A percentile compares a stretch with the other conserved stretches of the same genome.
These are phyloP conservation scores for Arizona elegans DNA, from an alignment of 2,113 vertebrate species.

Conservation along the genomic window DNA sequence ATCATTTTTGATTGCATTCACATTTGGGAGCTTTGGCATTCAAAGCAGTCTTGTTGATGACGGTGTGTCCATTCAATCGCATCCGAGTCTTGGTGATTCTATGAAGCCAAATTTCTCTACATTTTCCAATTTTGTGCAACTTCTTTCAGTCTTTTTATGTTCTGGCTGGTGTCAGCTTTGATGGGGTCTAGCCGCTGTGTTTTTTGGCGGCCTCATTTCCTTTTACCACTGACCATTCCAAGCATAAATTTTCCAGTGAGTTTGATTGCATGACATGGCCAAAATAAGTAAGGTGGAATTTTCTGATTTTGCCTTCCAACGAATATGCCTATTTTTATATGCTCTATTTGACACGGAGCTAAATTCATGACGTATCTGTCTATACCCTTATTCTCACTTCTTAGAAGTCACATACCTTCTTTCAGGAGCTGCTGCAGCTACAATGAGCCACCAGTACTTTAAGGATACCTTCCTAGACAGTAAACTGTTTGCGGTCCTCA, in stretches of 20 bases:
- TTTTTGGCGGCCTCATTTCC: background rate
- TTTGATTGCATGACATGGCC: background rate
- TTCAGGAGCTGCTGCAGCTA: no score
- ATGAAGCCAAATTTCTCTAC: background rate
- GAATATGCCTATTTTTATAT: background rate
- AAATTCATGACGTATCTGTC: background rate
- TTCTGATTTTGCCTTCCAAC: background rate
- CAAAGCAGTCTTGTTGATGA: background rate
- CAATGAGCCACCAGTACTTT: background rate
- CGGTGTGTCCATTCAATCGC: background rate
- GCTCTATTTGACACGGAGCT: background rate
- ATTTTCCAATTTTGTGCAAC: background rate
- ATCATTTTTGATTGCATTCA: background rate
- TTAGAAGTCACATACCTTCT: background rate
- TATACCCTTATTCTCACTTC: background rate
- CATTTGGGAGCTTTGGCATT: background rate
- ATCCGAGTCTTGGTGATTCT: background rate
- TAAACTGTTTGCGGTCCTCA: background rate
- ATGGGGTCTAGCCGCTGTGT: background rate
- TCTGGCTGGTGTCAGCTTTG: background rate
- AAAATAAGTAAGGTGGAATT: background rate
- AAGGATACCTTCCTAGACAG: background rate
- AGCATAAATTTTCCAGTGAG: background rate
- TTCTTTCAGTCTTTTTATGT: background rate
- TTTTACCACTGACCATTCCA: background rate